Conservation (phyloP, 2,113 vertebrate genomes). For the Ptyas mucosa region DNA sequence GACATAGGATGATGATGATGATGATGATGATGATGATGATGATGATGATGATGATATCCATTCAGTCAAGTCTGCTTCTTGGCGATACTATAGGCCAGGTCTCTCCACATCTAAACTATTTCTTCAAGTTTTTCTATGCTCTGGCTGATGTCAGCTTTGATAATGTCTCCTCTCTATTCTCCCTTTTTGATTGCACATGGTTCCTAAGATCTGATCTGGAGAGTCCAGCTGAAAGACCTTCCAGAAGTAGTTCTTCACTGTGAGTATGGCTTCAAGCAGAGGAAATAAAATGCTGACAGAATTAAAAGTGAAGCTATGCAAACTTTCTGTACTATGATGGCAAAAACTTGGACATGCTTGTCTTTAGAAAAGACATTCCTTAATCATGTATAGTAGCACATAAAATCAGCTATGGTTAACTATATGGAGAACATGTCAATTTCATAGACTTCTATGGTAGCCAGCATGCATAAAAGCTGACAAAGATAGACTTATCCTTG, state of each 20-base stretch:
- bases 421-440: not conserved
- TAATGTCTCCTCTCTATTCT: too few relatives aligned
- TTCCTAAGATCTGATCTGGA: not conserved
- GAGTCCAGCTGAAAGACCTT: not conserved
- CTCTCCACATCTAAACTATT: too few relatives aligned
- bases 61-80: too few relatives aligned
- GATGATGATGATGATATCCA: too few relatives aligned
- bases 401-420: not conserved
- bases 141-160: too few relatives aligned
- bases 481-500: not conserved
- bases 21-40: too few relatives aligned
- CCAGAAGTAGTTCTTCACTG: not conserved
- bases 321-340: not conserved
- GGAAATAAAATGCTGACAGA: not conserved
- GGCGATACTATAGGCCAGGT: too few relatives aligned
- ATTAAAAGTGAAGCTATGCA: not conserved
- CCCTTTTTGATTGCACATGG: too few relatives aligned
- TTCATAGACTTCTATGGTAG: not conserved
- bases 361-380: not conserved
- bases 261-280: not conserved
- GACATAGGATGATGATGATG: not conserved
- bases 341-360: not conserved
- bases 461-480: not conserved
- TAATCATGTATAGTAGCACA: not conserved
- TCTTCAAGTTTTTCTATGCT: too few relatives aligned